Evolutionary conservation across 1,140 invertebrate species (phyloP).

Genomic region (Campoletis sonorensis): DNA sequence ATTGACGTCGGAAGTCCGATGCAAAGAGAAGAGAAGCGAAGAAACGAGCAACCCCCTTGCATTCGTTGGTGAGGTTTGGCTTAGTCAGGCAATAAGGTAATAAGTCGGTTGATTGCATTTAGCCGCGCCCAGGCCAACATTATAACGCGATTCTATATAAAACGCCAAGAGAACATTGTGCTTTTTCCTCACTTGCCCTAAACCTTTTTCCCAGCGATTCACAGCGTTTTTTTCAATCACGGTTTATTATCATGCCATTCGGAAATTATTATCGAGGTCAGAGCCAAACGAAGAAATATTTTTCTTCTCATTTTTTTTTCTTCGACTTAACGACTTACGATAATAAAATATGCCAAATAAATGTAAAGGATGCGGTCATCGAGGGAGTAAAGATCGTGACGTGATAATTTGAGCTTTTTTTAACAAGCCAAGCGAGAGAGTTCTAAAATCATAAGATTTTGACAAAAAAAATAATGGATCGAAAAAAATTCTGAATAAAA

Average conservation of each 20-base stretch:
- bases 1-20: constrained; percentile 40
- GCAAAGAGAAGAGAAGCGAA: constrained; percentile 8
- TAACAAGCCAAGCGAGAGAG: too few species aligned
- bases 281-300: constrained; percentile 57
- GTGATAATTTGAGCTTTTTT: too few species aligned
- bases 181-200: constrained; percentile 38
- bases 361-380: background rate
- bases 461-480: too few species aligned
- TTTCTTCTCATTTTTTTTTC: constrained; percentile 13
- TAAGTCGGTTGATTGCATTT: constrained; percentile 57
- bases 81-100: constrained; percentile 55
- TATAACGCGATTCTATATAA: constrained; percentile 24
- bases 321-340: too few species aligned
- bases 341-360: background rate
- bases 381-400: too few species aligned
- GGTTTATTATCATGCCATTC: constrained; percentile 71
- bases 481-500: too few species aligned
- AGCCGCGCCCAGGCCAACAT: constrained; percentile 61
- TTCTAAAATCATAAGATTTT: too few species aligned
- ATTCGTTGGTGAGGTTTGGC: background rate
- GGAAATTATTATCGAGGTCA: constrained; percentile 69
- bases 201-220: constrained; percentile 24
- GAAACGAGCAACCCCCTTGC: constrained; percentile 30
- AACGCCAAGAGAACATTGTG: constrained; percentile 51
- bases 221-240: constrained; percentile 62